Evolutionary conservation across 2,797 vertebrate species (phyloP).

Genomic region (Octomys mimax): DNA sequence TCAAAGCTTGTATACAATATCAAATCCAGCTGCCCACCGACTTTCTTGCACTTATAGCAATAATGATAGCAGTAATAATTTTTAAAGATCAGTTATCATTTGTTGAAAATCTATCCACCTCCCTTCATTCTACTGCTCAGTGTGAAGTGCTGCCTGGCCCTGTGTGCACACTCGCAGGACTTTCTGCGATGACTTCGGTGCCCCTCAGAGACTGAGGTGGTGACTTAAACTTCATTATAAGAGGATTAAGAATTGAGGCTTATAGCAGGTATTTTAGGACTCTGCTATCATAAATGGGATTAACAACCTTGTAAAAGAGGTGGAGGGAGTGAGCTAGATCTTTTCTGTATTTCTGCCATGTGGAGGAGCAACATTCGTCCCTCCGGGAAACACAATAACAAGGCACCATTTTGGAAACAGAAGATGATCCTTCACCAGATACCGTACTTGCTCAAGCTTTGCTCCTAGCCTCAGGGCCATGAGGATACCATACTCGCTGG

Average conservation of each 20-base stretch:
- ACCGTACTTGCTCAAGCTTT: not conserved
- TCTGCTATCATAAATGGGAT: not conserved
- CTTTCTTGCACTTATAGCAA: not conserved
- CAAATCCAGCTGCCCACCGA: too few relatives aligned
- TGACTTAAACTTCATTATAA: not conserved
- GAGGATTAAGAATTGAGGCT: not conserved
- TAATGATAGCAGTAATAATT: not conserved
- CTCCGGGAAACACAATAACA: not conserved
- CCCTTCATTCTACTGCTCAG: not conserved
- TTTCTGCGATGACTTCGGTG: too few relatives aligned
- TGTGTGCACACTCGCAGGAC: accelerated
- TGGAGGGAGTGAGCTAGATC: not conserved
- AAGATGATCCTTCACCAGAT: not conserved
- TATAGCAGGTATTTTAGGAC: not conserved
- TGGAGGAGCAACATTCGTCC: not conserved
- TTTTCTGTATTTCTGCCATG: not conserved
- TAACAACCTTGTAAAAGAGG: not conserved
- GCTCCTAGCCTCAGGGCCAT: not conserved
- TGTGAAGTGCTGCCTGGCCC: not conserved
- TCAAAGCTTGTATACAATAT: not conserved
- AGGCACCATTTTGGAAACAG: not conserved
- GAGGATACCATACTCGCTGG: not conserved
- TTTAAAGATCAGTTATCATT: not conserved
- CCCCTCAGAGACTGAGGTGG: not conserved
- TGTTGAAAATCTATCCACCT: not conserved